Evolutionary conservation across 2,797 vertebrate genomes (phyloP), one percentile per base, ranked within the genome.

Genomic region (Falco biarmicus): DNA sequence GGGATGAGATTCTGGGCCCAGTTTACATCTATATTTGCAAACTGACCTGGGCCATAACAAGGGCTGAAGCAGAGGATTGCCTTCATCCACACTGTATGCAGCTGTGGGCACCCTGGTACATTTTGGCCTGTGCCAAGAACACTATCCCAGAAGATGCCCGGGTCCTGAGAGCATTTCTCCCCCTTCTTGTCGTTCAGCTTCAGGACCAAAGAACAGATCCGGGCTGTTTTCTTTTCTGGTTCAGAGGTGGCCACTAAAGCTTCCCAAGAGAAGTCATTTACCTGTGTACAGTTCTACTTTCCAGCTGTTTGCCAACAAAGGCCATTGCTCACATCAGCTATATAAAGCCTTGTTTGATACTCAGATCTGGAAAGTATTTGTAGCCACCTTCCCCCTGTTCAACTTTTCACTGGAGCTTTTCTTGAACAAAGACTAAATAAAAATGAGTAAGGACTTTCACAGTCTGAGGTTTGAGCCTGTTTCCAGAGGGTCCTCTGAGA

Each of bases 401-500:
- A 94, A 68, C 92, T 94, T 95, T 89, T 89, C 88, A 84, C 79
- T 80, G 53, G 53, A 88, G 39, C 71, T 91, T 90, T 96, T 77
- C 68, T 80, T 94, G 71, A 77, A 89, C 7, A 22, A 80, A 15
- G 81, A 47, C 45, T 83, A 95, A 92, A 84, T 93, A 82, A 93
- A 97, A 96, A 89, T 66, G 28, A 96, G 66, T 41, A 74, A 87
- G 56, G 51, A 64, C 37, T 92, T 95, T 73, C 68, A 81, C 16
- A 50, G 50, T 75, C 48, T 80, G 74, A 85, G 81, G 10, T 84
- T 29, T 87, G 71, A 91, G 87, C 60, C 65, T 41, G 28, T 84
- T 94, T 83, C 68, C 61, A 87, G 53, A 43, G 50, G n/a, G 71
- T 85, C 91, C 75, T 93, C 87, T 85, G 89, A 80, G 81, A 94